Evolutionary conservation across 1,140 invertebrate species (phyloP), one percentile per base, ranked within the genome.

Genomic region (Potamilus streckersoni): DNA sequence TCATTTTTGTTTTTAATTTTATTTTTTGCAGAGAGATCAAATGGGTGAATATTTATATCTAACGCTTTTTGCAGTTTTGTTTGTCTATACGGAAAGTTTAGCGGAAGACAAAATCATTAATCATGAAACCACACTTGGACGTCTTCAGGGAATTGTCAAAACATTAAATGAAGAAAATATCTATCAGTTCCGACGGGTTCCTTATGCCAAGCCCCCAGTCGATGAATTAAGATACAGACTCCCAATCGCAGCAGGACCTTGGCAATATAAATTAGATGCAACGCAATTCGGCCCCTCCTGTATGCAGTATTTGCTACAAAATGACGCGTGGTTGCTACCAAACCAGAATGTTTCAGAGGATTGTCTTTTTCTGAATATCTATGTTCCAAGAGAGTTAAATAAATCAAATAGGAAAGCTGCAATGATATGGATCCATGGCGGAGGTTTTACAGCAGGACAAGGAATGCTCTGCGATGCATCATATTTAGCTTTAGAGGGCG

Each of bases 391-490:
- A 93, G 74, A 20, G 6, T 27, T 74, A 5, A 23, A 72, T 56
- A 55, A 31, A 62, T 64, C 8, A 14, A 19, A 11, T 16, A 20
- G 62, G n/a, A 79, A 75, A 64, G 60, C 96, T 55, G 96, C 98
- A 23, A 94, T 98, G 93, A 93, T 98, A 55, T 98, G 97, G 96
- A 94, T 98, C 76, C 98, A 96, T 88, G 97, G 97, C 61, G 97
- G 97, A 67, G 96, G 96, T 12, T 98, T 98, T 90, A 96, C 96
- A 86, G 57, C 60, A 56, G 96, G 97, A 38, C 95, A 95, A 19
- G 94, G 95, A 38, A 97, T 97, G 87, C 93, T 97, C 14, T 98
- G 98, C 89, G 96, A 98, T 91, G 95, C 93, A 73, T 90, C 75
- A 2, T 71, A 90, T 83, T 90, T 98, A 55, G 95, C 96, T 0